A percentile compares a stretch with the other conserved stretches of the same genome.
Evolutionary conservation across 2,888 invertebrate species (phyloP).

Genomic region (Sinopyrophorus schimmeli): DNA sequence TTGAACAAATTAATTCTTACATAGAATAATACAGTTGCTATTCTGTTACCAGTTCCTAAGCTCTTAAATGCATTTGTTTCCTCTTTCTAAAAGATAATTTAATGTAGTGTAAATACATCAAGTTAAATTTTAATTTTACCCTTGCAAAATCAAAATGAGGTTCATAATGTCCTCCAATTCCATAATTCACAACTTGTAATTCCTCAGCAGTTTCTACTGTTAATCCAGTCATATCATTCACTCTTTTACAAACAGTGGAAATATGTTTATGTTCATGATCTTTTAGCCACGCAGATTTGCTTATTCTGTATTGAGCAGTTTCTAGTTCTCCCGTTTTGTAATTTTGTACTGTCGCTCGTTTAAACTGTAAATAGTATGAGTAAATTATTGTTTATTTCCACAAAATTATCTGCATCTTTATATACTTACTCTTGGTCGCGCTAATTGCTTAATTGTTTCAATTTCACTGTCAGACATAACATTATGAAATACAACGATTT

Average conservation of each 20-base stretch:
- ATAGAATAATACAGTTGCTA: constrained; percentile 95
- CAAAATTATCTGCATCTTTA: too few species aligned
- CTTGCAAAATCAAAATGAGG: constrained; percentile 95
- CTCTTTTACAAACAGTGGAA: constrained; percentile 73
- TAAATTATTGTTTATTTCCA: too few species aligned
- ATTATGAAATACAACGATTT: constrained; percentile 83
- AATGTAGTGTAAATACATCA: neutral
- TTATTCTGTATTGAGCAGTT: constrained; percentile 93
- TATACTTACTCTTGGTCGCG: constrained; percentile 77
- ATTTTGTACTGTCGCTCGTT: constrained; percentile 93
- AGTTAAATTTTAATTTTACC: constrained; percentile 62
- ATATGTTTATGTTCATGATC: constrained; percentile 79
- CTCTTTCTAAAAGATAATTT: constrained; percentile 67
- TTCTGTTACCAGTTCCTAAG: constrained; percentile 89
- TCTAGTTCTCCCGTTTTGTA: constrained; percentile 89
- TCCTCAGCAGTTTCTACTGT: constrained; percentile 91
- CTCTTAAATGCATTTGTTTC: constrained; percentile 86
- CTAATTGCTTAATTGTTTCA: constrained; percentile 77
- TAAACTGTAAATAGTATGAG: constrained; percentile 81
- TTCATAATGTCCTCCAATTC: constrained; percentile 98
- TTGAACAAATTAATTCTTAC: constrained; percentile 64
- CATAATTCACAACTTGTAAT: constrained; percentile 97
- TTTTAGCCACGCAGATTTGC: constrained; percentile 96
- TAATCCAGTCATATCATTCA: constrained; percentile 85
- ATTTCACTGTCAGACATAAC: constrained; percentile 88